Conservation (phyloP, 2,113 vertebrate species). For the Fregetta grallaria region DNA sequence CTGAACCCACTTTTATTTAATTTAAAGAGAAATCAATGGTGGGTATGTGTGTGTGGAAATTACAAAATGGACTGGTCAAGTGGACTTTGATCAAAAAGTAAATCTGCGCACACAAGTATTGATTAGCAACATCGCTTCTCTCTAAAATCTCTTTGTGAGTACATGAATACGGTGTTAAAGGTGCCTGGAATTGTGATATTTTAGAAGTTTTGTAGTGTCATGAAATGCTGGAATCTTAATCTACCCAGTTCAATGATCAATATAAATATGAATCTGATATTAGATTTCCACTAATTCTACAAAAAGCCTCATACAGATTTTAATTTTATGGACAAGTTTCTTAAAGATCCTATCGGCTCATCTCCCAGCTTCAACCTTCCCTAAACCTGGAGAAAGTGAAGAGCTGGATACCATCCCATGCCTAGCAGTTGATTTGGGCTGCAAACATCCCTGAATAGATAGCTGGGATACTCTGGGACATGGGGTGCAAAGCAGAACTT, state of each 20-base stretch:
- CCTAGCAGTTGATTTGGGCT: neutral
- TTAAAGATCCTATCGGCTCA: neutral
- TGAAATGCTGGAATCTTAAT: neutral
- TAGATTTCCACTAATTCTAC: neutral
- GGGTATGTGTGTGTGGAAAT: neutral
- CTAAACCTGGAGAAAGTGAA: neutral
- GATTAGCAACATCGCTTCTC: neutral
- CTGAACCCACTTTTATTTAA: constrained; percentile 27
- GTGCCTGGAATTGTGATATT: neutral
- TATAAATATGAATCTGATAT: neutral
- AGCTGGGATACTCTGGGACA: neutral
- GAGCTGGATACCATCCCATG: neutral
- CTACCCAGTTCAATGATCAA: fast-evolving
- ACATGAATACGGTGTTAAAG: neutral
- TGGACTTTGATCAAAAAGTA: constrained; percentile 60
- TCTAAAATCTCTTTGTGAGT: neutral
- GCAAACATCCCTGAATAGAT: neutral
- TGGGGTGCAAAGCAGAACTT: neutral
- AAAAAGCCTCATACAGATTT: neutral
- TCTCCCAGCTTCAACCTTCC: neutral
- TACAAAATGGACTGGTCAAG: constrained; percentile 40
- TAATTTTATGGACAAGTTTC: neutral
- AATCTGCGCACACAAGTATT: constrained; percentile 37
- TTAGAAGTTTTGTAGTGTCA: neutral
- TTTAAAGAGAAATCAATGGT: constrained; percentile 38